A percentile compares a stretch with the other conserved stretches of the same genome.
These are phyloP conservation scores for Alloplasta piceator DNA, from an alignment of 2,888 invertebrate species.

Conservation along the genomic window DNA sequence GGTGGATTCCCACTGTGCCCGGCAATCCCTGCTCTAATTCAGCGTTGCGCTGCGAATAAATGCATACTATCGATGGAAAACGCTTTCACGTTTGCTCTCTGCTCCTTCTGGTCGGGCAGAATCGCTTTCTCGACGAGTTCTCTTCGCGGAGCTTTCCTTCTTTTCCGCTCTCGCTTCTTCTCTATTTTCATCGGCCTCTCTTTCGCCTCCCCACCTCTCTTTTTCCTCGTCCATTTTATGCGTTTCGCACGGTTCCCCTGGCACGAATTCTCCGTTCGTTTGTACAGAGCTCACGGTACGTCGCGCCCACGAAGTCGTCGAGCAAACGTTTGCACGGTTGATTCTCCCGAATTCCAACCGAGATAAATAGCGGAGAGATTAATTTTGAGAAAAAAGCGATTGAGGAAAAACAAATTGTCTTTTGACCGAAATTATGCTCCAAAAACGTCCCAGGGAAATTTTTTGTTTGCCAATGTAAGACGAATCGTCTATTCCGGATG, in stretches of 20 bases:
- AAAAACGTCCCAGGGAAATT: no score
- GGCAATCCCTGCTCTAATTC: conserved; percentile 77
- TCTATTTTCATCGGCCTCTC: conserved; percentile 16
- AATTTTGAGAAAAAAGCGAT: background rate
- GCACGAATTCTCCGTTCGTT: conserved; percentile 26
- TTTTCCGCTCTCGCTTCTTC: background rate
- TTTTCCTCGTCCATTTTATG: conserved; percentile 32
- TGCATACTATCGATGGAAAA: conserved; percentile 77
- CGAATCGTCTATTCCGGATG: no score
- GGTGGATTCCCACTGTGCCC: conserved; percentile 23
- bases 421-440: no score
- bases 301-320: conserved; percentile 11
- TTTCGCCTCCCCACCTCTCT: background rate
- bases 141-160: conserved; percentile 35
- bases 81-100: conserved; percentile 69
- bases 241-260: conserved; percentile 49
- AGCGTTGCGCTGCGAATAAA: conserved; percentile 75
- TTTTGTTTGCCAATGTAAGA: no score
- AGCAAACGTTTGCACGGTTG: conserved; percentile 14
- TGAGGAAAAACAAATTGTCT: no score
- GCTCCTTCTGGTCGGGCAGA: conserved; percentile 43
- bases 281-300: conserved; percentile 38
- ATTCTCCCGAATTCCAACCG: background rate
- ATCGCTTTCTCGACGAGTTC: conserved; percentile 67
- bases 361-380: conserved; percentile 13